Percentiles rank a stretch among this genome's conserved stretches.
These are phyloP conservation scores for Oxyura jamaicensis DNA, from an alignment of 2,113 vertebrate species.

Conservation along the genomic window DNA sequence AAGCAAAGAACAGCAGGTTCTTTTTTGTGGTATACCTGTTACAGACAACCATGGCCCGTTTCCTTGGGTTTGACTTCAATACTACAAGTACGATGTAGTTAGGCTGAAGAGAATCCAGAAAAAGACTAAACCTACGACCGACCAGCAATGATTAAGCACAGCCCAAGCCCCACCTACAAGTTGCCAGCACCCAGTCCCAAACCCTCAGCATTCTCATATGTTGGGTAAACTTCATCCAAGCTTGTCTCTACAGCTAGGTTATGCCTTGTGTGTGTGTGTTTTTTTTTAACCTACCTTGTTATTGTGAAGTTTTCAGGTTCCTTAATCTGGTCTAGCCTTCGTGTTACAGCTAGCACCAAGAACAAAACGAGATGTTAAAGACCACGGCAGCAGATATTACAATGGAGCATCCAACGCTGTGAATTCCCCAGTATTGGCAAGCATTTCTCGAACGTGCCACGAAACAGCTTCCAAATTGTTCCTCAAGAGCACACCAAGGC, in stretches of 20 bases:
- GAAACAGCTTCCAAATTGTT: not conserved
- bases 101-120: not conserved
- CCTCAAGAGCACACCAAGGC: not conserved
- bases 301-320: not conserved
- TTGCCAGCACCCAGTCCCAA: not conserved
- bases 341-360: not conserved
- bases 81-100: not conserved
- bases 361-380: not conserved
- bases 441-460: not conserved
- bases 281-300: conserved; percentile 30
- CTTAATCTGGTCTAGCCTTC: not conserved
- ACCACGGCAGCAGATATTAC: not conserved
- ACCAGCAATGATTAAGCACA: not conserved
- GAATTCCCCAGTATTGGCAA: not conserved
- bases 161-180: not conserved
- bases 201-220: fast-evolving
- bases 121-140: not conserved
- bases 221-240: not conserved
- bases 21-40: not conserved
- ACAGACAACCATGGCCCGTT: not conserved
- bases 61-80: not conserved
- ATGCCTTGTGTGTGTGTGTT: not conserved
- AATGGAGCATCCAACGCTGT: not conserved
- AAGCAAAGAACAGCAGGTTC: not conserved
- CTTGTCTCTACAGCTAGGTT: not conserved